Conservation (phyloP, 2,113 vertebrate genomes). For the Cyprinodon variegatus region DNA sequence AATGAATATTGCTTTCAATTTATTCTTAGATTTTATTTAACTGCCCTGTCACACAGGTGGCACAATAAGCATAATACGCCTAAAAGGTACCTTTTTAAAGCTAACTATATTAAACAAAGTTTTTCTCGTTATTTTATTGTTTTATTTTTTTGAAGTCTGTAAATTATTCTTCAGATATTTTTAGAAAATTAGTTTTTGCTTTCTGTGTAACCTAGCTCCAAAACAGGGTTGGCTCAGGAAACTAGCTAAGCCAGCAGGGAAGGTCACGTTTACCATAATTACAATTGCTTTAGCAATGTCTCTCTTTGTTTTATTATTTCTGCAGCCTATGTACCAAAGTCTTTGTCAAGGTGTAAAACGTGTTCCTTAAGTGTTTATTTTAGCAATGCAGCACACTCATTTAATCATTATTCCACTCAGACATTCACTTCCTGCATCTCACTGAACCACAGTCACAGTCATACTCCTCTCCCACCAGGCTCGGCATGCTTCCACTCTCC, state of each 20-base stretch:
- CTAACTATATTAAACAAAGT: not conserved
- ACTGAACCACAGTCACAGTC: conserved; percentile 33
- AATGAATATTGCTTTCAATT: no score
- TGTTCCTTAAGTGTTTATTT: not conserved
- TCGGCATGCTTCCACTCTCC: conserved; percentile 37
- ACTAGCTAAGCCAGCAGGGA: not conserved
- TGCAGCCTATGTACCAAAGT: not conserved
- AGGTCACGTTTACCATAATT: not conserved
- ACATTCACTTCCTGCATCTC: conserved; percentile 12
- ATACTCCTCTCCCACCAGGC: conserved; percentile 33
- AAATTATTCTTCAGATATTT: no score
- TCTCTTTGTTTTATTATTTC: not conserved
- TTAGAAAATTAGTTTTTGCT: no score
- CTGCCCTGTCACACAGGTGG: no score
- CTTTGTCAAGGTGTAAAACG: not conserved
- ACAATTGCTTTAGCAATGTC: not conserved
- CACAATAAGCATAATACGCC: not conserved
- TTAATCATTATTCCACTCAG: not conserved
- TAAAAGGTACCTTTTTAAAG: not conserved
- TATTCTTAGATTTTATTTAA: no score
- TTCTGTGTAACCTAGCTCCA: no score
- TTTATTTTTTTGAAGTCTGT: no score
- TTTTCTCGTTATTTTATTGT: no score
- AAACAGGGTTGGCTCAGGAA: not conserved
- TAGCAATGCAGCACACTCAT: not conserved